Base-by-base conservation (phyloP, 2,113 vertebrate species). In the Zosterops pallidus region DNA sequence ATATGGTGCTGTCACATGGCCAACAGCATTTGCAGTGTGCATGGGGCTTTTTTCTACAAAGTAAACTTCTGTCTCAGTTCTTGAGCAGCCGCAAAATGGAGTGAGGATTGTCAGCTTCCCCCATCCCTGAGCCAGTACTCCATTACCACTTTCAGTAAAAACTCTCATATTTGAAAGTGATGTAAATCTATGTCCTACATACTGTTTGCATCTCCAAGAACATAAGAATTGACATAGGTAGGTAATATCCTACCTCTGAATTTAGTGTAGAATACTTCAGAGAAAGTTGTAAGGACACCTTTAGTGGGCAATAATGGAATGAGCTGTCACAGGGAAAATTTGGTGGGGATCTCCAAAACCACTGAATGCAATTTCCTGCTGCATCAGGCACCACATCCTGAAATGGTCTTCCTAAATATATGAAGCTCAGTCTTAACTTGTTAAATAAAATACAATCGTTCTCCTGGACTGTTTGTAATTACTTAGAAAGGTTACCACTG, bases 21-120 rank as follows among this genome's bases (percentile, higher is more conserved):
- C 56, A 94, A 91, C 57, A 83, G 29, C 64, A 92, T 96, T 97
- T 70, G 29, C 65, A 91, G 52, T 79, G 94, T 96, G 76, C 75
- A 76, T 56, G n/a, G 41, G 24, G 56, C 35, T 97, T 93, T 93
- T 41, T 92, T 95, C 86, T 75, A 72, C 70, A 90, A 95, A 95
- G 81, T 95, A 92, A 97, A 96, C 77, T 97, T 97, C 93, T 92
- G 87, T 52, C 77, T 85, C 89, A 69, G 53, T 80, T 95, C 90
- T 85, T 92, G 37, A 88, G 78, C 49, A 81, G 47, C 37, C 65
- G 86, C 47, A 91, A 81, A 76, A 92, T 86, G 21, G 23, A 60
- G 52, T 35, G 53, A 69, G 16, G 17, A 21, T 37, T 1, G 5
- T 42, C 39, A 85, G 5, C 21, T 57, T 62, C 12, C 37, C 47